phyloP scores from a whole-genome alignment of 1,140 invertebrate species.

The Gryllus bimaculatus region DNA sequence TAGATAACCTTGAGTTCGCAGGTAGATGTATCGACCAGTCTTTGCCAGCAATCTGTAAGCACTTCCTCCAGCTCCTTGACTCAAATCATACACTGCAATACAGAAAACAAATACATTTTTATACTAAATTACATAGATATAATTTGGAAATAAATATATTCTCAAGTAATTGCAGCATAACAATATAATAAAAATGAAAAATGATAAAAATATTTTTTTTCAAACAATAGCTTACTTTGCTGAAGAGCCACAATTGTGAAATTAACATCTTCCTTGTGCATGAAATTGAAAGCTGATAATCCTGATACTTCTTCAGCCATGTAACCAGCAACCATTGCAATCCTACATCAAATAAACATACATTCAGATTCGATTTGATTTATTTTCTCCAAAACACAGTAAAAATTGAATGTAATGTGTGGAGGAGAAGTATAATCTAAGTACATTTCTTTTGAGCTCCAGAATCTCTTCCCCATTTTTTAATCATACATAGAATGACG shows the following conservation, averaged over 20 bases:
- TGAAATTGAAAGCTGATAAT: constrained; percentile 71
- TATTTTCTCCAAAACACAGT: not conserved
- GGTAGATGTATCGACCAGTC: constrained; percentile 68
- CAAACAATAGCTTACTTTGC: constrained; percentile 57
- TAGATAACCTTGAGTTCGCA: constrained; percentile 66
- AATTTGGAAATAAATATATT: not conserved
- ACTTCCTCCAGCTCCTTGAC: constrained; percentile 61
- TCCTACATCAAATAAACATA: constrained; percentile 45
- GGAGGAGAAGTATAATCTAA: too few species aligned
- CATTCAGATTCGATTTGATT: not conserved
- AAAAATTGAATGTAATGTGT: not conserved
- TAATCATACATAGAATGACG: too few species aligned
- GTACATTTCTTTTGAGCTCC: too few species aligned
- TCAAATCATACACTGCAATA: constrained; percentile 65
- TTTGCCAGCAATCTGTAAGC: constrained; percentile 71
- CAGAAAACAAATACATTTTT: not conserved
- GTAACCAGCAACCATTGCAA: constrained; percentile 74
- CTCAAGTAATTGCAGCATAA: not conserved
- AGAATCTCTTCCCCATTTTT: too few species aligned
- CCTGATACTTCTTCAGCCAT: constrained; percentile 73
- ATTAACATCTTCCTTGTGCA: constrained; percentile 73
- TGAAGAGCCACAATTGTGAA: constrained; percentile 73
- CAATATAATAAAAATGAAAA: too few species aligned
- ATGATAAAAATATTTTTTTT: too few species aligned
- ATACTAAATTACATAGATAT: not conserved